Conservation (phyloP, 2,797 vertebrate genomes). For the Notolepis coatsorum region DNA sequence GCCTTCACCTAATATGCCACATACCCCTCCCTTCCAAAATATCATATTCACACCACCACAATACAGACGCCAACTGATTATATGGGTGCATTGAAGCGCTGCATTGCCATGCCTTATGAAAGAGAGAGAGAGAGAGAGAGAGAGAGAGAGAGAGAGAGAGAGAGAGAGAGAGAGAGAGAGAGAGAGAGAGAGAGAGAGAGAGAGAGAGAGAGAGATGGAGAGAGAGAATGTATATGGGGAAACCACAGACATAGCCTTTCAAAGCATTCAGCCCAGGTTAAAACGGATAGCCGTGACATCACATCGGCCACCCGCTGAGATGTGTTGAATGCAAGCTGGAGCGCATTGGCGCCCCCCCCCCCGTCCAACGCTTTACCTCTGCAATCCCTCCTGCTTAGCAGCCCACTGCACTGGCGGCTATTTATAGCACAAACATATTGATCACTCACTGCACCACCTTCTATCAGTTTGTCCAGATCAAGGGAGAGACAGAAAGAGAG, state of each 20-base stretch:
- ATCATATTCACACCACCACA: constrained; percentile 4
- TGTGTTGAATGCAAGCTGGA: constrained; percentile 60
- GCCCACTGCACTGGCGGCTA: constrained; percentile 74
- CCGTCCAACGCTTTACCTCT: constrained; percentile 79
- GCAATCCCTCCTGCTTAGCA: constrained; percentile 73
- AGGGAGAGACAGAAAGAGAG: constrained; percentile 17
- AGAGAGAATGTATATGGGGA: no score
- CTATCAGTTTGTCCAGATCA: constrained; percentile 67
- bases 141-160: no score
- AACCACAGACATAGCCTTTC: no score
- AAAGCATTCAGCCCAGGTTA: constrained; percentile 36
- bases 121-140: no score
- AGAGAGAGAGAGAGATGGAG: no score
- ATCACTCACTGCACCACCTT: constrained; percentile 79
- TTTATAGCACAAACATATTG: constrained; percentile 87
- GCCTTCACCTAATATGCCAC: constrained; percentile 18
- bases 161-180: no score
- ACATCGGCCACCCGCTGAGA: constrained; percentile 24
- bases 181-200: no score
- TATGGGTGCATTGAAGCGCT: neutral
- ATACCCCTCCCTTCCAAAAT: neutral
- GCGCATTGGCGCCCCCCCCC: constrained; percentile 56
- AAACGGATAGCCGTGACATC: constrained; percentile 57
- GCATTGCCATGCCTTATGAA: constrained; percentile 28
- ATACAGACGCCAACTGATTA: constrained; percentile 9